A percentile compares a stretch with the other conserved stretches of the same genome.
phyloP scores from a whole-genome alignment of 2,113 vertebrate genomes.

The Parotia lawesii region DNA sequence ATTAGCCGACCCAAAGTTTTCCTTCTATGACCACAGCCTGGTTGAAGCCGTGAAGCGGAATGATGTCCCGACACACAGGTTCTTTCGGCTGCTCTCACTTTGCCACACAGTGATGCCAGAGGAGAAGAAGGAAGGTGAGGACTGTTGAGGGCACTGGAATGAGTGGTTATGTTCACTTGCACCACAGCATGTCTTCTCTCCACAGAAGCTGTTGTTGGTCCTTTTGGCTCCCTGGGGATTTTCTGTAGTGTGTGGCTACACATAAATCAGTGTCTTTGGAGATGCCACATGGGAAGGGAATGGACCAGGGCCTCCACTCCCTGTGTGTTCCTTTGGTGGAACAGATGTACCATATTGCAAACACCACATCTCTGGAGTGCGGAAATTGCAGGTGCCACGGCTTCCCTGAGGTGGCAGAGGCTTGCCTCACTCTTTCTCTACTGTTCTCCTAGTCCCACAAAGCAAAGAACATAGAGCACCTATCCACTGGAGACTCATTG shows the following conservation, averaged over 20 bases:
- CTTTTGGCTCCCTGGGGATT: neutral
- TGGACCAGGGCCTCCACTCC: neutral
- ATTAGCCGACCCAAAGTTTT: constrained; percentile 85
- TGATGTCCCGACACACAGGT: constrained; percentile 71
- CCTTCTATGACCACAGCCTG: constrained; percentile 86
- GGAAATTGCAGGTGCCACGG: neutral
- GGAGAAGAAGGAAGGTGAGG: constrained; percentile 87
- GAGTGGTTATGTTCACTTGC: neutral
- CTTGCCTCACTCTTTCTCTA: neutral
- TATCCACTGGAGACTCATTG: neutral
- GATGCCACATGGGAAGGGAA: neutral
- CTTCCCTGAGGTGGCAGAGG: neutral
- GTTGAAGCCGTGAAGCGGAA: constrained; percentile 76
- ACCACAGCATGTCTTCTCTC: neutral
- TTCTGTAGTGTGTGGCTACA: neutral
- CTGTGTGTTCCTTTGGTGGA: neutral
- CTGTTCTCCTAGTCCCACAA: neutral
- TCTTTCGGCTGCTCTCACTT: constrained; percentile 88
- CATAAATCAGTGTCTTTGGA: neutral
- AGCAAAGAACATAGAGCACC: neutral
- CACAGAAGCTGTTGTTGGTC: neutral
- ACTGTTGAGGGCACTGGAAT: neutral
- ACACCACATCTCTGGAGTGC: neutral
- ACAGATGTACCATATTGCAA: neutral
- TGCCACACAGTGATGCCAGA: constrained; percentile 95